Evolutionary conservation across 2,113 vertebrate genomes (phyloP).

Genomic region (Crotalus tigris): DNA sequence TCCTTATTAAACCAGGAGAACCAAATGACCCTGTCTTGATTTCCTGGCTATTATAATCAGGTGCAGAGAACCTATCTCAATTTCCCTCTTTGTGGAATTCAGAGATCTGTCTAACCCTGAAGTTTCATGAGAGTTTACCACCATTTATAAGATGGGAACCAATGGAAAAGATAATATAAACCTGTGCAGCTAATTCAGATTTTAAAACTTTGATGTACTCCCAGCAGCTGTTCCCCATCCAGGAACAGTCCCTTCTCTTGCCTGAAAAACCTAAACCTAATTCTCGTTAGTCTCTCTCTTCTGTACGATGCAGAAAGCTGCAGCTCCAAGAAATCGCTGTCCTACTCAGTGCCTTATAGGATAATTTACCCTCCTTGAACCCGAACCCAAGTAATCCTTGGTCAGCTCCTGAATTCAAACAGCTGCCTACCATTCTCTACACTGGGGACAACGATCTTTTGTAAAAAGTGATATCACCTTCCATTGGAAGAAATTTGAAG

Average conservation of each 20-base stretch:
- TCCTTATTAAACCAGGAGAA: not conserved
- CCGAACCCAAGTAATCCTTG: not conserved
- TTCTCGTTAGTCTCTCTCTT: not conserved
- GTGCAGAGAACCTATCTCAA: not conserved
- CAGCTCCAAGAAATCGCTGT: not conserved
- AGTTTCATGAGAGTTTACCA: not conserved
- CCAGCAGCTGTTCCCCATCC: not conserved
- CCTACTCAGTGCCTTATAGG: not conserved
- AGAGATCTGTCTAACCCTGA: not conserved
- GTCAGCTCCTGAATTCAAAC: not conserved
- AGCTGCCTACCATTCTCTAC: not conserved
- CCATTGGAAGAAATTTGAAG: not conserved
- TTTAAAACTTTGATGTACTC: not conserved
- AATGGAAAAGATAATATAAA: not conserved
- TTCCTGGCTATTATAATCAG: not conserved
- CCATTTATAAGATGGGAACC: not conserved
- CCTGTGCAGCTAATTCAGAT: not conserved
- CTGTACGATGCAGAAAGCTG: not conserved
- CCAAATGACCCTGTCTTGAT: not conserved
- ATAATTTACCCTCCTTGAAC: not conserved
- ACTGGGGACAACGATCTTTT: not conserved
- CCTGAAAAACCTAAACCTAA: not conserved
- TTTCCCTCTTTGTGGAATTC: not conserved
- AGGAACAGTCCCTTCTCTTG: not conserved
- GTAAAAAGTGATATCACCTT: not conserved